phyloP scores from a whole-genome alignment of 2,888 invertebrate genomes.

The Cheilosia variabilis region DNA sequence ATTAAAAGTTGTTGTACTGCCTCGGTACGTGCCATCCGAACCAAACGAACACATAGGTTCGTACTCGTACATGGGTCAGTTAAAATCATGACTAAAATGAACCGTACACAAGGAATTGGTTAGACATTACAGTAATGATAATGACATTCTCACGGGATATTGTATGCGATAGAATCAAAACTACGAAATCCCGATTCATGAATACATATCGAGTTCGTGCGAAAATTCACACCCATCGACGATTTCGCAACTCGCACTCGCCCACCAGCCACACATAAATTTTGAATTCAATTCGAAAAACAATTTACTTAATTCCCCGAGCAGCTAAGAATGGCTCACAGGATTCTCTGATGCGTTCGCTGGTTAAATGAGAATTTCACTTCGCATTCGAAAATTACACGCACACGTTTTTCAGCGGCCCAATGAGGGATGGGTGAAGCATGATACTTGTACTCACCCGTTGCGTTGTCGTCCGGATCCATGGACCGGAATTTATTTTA shows the following conservation, averaged over 20 bases:
- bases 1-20: slow-evolving; percentile 68
- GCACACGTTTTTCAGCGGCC: slow-evolving; percentile 41
- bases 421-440: slow-evolving; percentile 8
- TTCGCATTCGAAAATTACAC: slow-evolving; percentile 50
- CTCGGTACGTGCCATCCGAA: slow-evolving; percentile 53
- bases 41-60: background rate
- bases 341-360: slow-evolving; percentile 30
- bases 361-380: slow-evolving; percentile 49
- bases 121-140: slow-evolving; percentile 66
- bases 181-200: slow-evolving; percentile 66
- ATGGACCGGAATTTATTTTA: slow-evolving; percentile 71
- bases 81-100: slow-evolving; percentile 13
- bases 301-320: slow-evolving; percentile 73
- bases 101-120: slow-evolving; percentile 45
- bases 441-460: slow-evolving; percentile 8
- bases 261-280: slow-evolving; percentile 54
- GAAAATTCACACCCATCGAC: slow-evolving; percentile 15
- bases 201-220: slow-evolving; percentile 70
- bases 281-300: slow-evolving; percentile 72
- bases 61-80: slow-evolving; percentile 23
- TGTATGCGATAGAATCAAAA: slow-evolving; percentile 56
- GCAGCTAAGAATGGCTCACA: slow-evolving; percentile 51
- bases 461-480: slow-evolving; percentile 45
- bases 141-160: slow-evolving; percentile 62
- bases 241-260: slow-evolving; percentile 7